Evolutionary conservation across 2,113 vertebrate species (phyloP).

Genomic region (Bostrychus sinensis): DNA sequence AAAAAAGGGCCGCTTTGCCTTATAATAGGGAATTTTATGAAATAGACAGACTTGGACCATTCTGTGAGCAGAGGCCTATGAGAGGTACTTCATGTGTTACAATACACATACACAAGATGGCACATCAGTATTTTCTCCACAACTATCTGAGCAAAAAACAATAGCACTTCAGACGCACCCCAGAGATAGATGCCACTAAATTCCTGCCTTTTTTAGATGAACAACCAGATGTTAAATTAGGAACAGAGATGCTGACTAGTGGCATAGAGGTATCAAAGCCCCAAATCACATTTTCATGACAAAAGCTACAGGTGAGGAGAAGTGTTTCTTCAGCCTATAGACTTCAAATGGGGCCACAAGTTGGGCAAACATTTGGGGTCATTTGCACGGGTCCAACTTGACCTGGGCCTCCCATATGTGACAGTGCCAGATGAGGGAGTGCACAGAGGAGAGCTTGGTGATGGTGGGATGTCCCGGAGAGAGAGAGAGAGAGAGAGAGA

Average conservation of each 20-base stretch:
- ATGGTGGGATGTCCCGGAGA: slow-evolving; percentile 51
- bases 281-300: slow-evolving; percentile 51
- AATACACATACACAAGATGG: slow-evolving; percentile 71
- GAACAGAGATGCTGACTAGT: slow-evolving; percentile 43
- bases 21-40: slow-evolving; percentile 57
- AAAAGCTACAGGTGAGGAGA: slow-evolving; percentile 51
- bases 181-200: slow-evolving; percentile 34
- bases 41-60: slow-evolving; percentile 66
- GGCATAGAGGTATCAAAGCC: slow-evolving; percentile 55
- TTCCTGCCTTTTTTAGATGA: slow-evolving; percentile 45
- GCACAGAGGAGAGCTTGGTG: slow-evolving; percentile 50
- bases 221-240: slow-evolving; percentile 56
- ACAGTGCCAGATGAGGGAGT: slow-evolving; percentile 78
- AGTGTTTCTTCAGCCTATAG: slow-evolving; percentile 55
- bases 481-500: slow-evolving; percentile 4
- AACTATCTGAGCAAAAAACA: slow-evolving; percentile 52
- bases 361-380: slow-evolving; percentile 68
- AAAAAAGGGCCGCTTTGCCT: slow-evolving; percentile 69
- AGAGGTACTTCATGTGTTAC: slow-evolving; percentile 77
- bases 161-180: slow-evolving; percentile 39
- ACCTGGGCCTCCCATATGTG: slow-evolving; percentile 65
- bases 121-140: slow-evolving; percentile 67
- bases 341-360: slow-evolving; percentile 66
- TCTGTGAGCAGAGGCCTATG: slow-evolving; percentile 70
- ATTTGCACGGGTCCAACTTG: slow-evolving; percentile 59